Percentiles rank a stretch among this genome's conserved stretches.
phyloP scores from a whole-genome alignment of 2,113 vertebrate genomes.

The Notiomystis cincta region DNA sequence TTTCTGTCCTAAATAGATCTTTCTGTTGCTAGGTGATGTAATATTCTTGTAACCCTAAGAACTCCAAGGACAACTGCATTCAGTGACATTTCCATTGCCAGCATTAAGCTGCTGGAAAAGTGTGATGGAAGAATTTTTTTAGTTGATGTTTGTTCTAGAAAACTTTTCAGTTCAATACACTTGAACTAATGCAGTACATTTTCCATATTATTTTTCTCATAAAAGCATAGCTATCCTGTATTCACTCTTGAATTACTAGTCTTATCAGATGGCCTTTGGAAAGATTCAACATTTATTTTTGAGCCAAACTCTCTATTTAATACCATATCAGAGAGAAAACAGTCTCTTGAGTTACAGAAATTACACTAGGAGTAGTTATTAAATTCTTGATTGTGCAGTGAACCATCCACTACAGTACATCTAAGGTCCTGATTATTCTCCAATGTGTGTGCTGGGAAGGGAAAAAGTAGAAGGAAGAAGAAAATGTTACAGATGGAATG shows the following conservation, averaged over 20 bases:
- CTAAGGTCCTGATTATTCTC: background rate
- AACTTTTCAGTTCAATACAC: background rate
- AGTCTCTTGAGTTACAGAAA: conserved; percentile 15
- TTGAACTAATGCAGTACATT: background rate
- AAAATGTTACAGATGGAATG: background rate
- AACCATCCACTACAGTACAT: background rate
- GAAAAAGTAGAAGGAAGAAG: background rate
- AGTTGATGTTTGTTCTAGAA: background rate
- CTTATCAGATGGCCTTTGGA: conserved; percentile 27
- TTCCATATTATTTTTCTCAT: background rate
- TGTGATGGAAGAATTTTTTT: background rate
- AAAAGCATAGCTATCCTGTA: background rate
- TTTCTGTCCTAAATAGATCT: conserved; percentile 6
- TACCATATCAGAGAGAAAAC: background rate
- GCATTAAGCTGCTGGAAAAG: background rate
- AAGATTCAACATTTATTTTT: conserved; percentile 31
- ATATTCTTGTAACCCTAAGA: background rate
- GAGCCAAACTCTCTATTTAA: background rate
- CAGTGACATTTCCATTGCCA: background rate
- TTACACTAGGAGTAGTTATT: background rate
- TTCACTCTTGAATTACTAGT: background rate
- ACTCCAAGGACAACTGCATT: background rate
- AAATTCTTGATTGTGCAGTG: background rate
- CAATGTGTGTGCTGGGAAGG: background rate
- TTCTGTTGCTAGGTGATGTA: conserved; percentile 50